Conservation (phyloP, 2,888 invertebrate species). For the Drosophila trichaetosa region DNA sequence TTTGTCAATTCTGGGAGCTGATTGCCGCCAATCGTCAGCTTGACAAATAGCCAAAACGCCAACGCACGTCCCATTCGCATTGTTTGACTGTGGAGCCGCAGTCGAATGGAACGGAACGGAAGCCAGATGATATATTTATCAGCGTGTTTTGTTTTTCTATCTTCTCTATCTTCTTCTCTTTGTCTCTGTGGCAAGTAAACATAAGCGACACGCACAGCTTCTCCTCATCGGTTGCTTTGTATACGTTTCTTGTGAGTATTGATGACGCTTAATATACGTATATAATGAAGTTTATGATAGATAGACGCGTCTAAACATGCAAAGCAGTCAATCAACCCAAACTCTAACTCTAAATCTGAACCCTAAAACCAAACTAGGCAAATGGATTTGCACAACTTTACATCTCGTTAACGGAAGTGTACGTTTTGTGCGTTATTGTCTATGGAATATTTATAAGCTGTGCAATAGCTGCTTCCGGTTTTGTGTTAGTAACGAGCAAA, state of each 20-base stretch:
- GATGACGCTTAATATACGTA: constrained; percentile 67
- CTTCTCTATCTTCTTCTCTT: background rate
- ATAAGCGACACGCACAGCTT: constrained; percentile 32
- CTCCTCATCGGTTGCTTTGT: background rate
- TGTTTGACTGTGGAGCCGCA: constrained; percentile 46
- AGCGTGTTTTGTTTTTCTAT: constrained; percentile 35
- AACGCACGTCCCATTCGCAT: constrained; percentile 64
- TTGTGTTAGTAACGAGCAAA: background rate
- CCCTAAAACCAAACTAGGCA: constrained; percentile 9
- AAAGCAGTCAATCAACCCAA: constrained; percentile 60
- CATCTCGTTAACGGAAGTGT: constrained; percentile 65
- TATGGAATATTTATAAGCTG: constrained; percentile 65
- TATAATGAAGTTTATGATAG: constrained; percentile 65
- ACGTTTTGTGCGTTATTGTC: constrained; percentile 57
- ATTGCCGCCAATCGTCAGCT: constrained; percentile 72
- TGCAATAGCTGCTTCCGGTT: constrained; percentile 59
- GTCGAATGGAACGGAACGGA: background rate
- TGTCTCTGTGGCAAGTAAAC: constrained; percentile 22
- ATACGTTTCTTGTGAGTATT: constrained; percentile 45
- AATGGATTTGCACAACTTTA: constrained; percentile 43
- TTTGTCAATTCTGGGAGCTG: constrained; percentile 65
- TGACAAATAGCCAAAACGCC: constrained; percentile 64
- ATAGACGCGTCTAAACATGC: constrained; percentile 18
- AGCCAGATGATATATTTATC: constrained; percentile 70
- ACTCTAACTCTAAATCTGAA: background rate